These are phyloP conservation scores for Microctonus brassicae DNA, from an alignment of 2,888 invertebrate genomes.

Conservation along the genomic window DNA sequence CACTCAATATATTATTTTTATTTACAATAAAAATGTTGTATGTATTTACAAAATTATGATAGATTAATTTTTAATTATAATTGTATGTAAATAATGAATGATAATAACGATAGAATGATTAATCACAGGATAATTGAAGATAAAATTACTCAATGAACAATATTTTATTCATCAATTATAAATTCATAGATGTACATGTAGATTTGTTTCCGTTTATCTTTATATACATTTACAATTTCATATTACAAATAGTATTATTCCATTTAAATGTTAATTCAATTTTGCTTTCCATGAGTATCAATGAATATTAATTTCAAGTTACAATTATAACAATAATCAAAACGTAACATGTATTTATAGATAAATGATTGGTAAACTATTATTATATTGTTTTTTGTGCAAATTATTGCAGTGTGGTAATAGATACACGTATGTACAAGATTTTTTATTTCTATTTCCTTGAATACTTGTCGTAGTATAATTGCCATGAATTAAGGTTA, in stretches of 20 bases:
- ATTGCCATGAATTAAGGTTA: too few relatives aligned
- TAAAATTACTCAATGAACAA: background rate
- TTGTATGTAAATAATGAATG: slow-evolving; percentile 14
- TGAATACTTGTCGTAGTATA: too few relatives aligned
- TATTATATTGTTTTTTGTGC: too few relatives aligned
- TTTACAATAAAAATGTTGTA: background rate
- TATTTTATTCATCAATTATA: background rate
- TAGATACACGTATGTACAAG: too few relatives aligned
- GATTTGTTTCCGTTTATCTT: too few relatives aligned
- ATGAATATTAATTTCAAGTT: background rate
- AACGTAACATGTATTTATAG: too few relatives aligned
- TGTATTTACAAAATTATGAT: background rate
- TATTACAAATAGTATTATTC: background rate
- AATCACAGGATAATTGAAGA: background rate
- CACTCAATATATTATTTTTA: background rate
- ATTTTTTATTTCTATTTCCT: too few relatives aligned
- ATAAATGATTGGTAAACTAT: too few relatives aligned
- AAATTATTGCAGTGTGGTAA: too few relatives aligned
- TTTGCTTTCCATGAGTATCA: background rate
- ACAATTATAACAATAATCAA: too few relatives aligned
- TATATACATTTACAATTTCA: too few relatives aligned
- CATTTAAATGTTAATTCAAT: background rate
- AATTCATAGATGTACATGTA: background rate
- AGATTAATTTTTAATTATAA: background rate
- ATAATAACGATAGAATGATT: background rate